These are phyloP conservation scores for Rachycentron canadum DNA, from an alignment of 2,797 vertebrate genomes.

Conservation along the genomic window DNA sequence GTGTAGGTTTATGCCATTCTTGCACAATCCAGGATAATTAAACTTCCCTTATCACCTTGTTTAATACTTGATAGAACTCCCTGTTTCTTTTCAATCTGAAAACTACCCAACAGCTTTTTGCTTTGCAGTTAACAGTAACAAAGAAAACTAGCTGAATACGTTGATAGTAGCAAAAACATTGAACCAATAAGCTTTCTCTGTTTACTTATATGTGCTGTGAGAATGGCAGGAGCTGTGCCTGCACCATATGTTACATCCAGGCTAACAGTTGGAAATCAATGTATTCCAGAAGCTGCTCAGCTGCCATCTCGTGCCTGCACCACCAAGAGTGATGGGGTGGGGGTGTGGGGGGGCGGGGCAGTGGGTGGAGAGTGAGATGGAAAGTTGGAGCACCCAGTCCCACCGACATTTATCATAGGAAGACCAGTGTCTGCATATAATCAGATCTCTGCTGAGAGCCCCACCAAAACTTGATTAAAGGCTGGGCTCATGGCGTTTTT, in stretches of 20 bases:
- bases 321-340: slow-evolving; percentile 17
- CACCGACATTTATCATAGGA: slow-evolving; percentile 77
- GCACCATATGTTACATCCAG: slow-evolving; percentile 76
- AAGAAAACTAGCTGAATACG: background rate
- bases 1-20: background rate
- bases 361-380: slow-evolving; percentile 3
- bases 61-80: slow-evolving; percentile 19
- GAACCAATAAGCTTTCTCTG: slow-evolving; percentile 42
- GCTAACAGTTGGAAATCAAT: slow-evolving; percentile 68
- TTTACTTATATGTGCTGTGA: slow-evolving; percentile 46
- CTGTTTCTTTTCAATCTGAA: slow-evolving; percentile 4
- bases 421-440: slow-evolving; percentile 79
- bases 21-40: slow-evolving; percentile 16
- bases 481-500: slow-evolving; percentile 78
- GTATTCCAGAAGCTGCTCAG: slow-evolving; percentile 69
- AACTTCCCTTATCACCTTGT: slow-evolving; percentile 32
- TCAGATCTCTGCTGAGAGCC: slow-evolving; percentile 80
- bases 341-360: background rate
- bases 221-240: slow-evolving; percentile 52
- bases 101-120: slow-evolving; percentile 17
- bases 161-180: slow-evolving; percentile 23
- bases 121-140: background rate
- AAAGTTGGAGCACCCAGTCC: slow-evolving; percentile 40
- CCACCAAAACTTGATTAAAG: slow-evolving; percentile 84
- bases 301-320: slow-evolving; percentile 67